Base-by-base conservation (phyloP, 2,888 invertebrate genomes). In the Agonopterix heracliana region DNA sequence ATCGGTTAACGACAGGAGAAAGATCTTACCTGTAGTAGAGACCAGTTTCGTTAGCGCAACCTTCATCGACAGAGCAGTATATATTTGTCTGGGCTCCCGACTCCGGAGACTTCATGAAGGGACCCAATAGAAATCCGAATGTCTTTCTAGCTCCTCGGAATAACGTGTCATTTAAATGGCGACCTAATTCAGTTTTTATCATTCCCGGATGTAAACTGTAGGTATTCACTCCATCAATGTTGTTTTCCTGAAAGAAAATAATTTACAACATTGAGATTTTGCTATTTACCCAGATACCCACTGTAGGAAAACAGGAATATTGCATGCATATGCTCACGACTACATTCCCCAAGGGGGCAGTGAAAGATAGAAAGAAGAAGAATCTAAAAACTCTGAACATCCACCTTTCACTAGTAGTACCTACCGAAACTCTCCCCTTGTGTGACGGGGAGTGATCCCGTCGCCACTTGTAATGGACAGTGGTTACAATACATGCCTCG, bases 51-150 rank as follows among this genome's bases (percentile, higher is more conserved):
- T 85, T 73, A 0, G 81, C 90, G 56, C 90, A 91, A 57, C 92
- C 90, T 54, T 93, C 92, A 55, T 93, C 92, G 0, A 93, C 81
- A 0, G 93, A 90, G 64, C 94, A 95, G 70, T 94, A 91, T 49
- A 95, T 90, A 0, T 91, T 90, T 1, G 95, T 94, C 78, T 95
- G 95, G 0, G 95, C 94, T 2, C 95, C 95, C 54, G 90, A 88
- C 55, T 90, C 87, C 0, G 92, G 89, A 1, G 84, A 85, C 69
- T 93, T 92, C 52, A 91, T 75, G 60, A 92, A 91, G 0, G 79
- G 79, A 1, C 64, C 62, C 0, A 73, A 8, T 0, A 90, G 0
- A 9, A 76, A 53, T 1, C 76, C 68, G 41, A 89, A 67, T 1
- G 90, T 40, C 41, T 60, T 62, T 9, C 83, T 69, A 1, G 89